Percentiles rank a stretch among this genome's conserved stretches.
These are phyloP conservation scores for Halictus quadricinctus DNA, from an alignment of 2,888 invertebrate genomes.

Conservation along the genomic window DNA sequence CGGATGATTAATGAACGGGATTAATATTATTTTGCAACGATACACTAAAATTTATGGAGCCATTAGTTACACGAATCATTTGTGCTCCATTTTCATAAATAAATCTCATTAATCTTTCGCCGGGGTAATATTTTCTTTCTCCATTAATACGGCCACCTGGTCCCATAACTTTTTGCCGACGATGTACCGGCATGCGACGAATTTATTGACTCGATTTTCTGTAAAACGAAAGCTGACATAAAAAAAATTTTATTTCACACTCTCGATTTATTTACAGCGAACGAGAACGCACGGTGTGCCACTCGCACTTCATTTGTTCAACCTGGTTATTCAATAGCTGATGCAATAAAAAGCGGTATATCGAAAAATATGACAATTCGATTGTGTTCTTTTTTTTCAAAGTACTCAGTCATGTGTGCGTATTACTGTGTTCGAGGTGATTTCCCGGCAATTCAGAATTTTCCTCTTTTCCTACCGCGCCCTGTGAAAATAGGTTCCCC, in stretches of 20 bases:
- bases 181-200: neutral
- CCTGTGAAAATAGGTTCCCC: neutral
- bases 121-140: neutral
- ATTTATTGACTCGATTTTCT: conserved; percentile 10
- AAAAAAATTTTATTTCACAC: neutral
- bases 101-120: neutral
- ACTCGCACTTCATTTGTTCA: neutral
- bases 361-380: neutral
- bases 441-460: neutral
- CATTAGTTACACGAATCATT: neutral
- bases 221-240: neutral
- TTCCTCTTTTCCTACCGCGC: neutral
- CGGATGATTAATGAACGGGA: neutral
- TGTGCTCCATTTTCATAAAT: neutral
- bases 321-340: neutral
- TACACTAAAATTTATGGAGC: neutral
- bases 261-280: neutral
- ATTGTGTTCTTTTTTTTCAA: neutral
- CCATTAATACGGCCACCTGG: neutral
- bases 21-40: conserved; percentile 1
- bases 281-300: neutral
- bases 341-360: neutral
- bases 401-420: neutral
- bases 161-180: neutral
- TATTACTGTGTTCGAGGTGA: neutral